Base-by-base conservation (phyloP, 92 coral and sea anemone genomes). In the Phenganax stokvisi region DNA sequence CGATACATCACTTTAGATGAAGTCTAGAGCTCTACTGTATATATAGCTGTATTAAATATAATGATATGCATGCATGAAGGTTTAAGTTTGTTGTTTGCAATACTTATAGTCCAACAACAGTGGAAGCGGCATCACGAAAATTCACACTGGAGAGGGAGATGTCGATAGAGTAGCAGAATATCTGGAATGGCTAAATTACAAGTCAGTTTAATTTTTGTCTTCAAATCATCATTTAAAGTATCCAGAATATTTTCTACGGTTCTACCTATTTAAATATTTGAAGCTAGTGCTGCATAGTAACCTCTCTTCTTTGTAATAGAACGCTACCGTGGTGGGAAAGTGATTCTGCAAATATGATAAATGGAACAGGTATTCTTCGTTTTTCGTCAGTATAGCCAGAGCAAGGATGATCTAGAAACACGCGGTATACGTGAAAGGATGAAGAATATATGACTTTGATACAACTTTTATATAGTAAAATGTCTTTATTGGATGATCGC, bases 341-440 rank as follows among this genome's bases (percentile, higher is more conserved):
- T 70, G 84, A 70, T 13, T 86, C 87, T 61, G 89, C 97, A 65
- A 93, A 93, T 77, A 93, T 91, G 97, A 89, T 93, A 15, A 93
- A 93, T 71, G 98, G 98, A 52, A 93, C 98, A 88, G 97, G 98
- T 90, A 74, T 75, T n/a, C 16, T 71, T 71, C 16, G 3, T 27
- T 37, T 16, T 3, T 27, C 12, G 65, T 70, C 59, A 37, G 12
- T 54, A 31, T n/a, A 10, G 30, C 58, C 15, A 31, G 16, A 1
- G n/a, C 27, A 59, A 25, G 27, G 27, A 13, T 59, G 27, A 59
- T 13, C 65, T 59, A 59, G 65, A 25, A 59, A 13, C 65, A 59
- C n/a, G 25, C 25, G 27, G 27, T 59, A 13, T 1, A 59, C n/a
- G 65, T 13, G 65, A 13, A 59, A 13, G 65, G 3, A 13, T 25